phyloP scores from a whole-genome alignment of 2,888 invertebrate genomes.

The Chymomyza caudatula region DNA sequence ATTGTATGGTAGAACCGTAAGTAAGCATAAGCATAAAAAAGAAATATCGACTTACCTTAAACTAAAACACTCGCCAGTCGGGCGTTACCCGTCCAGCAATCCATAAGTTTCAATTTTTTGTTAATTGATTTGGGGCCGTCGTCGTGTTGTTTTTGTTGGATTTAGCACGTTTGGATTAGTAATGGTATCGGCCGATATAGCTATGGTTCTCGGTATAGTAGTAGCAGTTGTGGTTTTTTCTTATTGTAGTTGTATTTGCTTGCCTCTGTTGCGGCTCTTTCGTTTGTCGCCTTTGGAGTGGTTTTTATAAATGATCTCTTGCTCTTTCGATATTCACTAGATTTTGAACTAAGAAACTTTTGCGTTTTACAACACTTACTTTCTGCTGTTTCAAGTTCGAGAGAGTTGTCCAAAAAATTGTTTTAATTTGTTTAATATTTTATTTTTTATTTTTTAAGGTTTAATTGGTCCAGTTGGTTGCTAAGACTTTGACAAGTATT shows the following conservation, averaged over 20 bases:
- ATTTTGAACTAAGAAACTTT: constrained; percentile 45
- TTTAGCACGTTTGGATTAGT: not conserved
- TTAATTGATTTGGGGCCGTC: constrained; percentile 60
- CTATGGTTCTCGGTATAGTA: constrained; percentile 11
- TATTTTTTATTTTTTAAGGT: constrained; percentile 36
- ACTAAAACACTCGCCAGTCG: constrained; percentile 79
- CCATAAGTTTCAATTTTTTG: constrained; percentile 77
- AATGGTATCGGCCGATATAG: constrained; percentile 7
- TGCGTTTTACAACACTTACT: constrained; percentile 52
- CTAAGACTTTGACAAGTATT: constrained; percentile 17
- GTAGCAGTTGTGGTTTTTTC: constrained; percentile 20
- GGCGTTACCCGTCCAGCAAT: constrained; percentile 79
- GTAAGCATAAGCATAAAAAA: no score
- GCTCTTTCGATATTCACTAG: constrained; percentile 24
- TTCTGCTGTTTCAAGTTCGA: constrained; percentile 25
- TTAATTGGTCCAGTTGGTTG: constrained; percentile 65
- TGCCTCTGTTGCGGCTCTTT: constrained; percentile 3
- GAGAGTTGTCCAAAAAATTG: constrained; percentile 34
- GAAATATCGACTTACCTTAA: constrained; percentile 75
- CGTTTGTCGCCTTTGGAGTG: constrained; percentile 18
- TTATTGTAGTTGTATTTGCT: constrained; percentile 13
- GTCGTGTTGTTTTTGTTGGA: constrained; percentile 31
- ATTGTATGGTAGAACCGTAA: no score
- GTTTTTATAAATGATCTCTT: constrained; percentile 1
- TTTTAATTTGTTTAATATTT: constrained; percentile 14